A percentile compares a stretch with the other conserved stretches of the same genome.
These are phyloP conservation scores for Watersipora subatra DNA, from an alignment of 1,140 invertebrate species.

Conservation along the genomic window DNA sequence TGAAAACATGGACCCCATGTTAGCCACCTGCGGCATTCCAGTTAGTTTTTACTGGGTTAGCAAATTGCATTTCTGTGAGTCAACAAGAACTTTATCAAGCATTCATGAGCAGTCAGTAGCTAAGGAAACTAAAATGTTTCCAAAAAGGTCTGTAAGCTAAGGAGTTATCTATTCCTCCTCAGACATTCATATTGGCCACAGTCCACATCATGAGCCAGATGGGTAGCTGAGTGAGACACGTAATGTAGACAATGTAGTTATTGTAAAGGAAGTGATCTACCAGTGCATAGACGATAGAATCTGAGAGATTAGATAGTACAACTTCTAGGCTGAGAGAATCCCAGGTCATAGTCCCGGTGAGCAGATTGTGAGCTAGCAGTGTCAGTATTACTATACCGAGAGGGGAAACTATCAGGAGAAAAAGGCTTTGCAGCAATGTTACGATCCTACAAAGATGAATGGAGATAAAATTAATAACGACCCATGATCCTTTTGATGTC, in stretches of 20 bases:
- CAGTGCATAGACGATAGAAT: background rate
- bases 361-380: background rate
- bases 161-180: too few species aligned
- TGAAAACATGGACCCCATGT: too few species aligned
- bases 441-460: constrained; percentile 21
- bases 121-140: too few species aligned
- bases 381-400: constrained; percentile 20
- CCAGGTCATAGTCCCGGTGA: background rate
- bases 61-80: too few species aligned
- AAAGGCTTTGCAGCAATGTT: constrained; percentile 17
- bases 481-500: too few species aligned
- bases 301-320: background rate
- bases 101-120: too few species aligned
- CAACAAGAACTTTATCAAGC: too few species aligned
- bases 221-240: background rate
- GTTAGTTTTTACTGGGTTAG: too few species aligned
- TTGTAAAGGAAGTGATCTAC: background rate
- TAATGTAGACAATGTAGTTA: background rate
- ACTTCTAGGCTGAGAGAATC: background rate
- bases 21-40: too few species aligned
- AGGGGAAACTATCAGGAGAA: constrained; percentile 27
- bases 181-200: background rate
- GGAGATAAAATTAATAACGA: too few species aligned
- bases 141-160: too few species aligned
- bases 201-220: background rate